Base-by-base conservation (phyloP, 2,888 invertebrate genomes). In the Patella pellucida region DNA sequence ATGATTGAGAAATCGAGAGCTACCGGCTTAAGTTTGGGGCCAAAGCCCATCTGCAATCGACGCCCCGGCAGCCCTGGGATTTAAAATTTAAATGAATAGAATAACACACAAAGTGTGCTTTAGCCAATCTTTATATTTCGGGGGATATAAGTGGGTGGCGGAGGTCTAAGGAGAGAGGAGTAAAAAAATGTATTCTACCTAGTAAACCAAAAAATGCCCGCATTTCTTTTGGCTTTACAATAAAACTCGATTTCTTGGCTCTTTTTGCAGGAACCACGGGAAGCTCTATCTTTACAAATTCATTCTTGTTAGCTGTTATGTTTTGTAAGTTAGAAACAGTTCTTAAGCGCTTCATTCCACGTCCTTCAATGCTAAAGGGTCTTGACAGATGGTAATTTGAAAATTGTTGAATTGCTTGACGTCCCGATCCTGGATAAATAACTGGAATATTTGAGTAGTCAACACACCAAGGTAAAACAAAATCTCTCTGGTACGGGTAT, bases 171-270 rank as follows among this genome's bases (percentile, higher is more conserved):
- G 41, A 41, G 9, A 41, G 41, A 9, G 7, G 41, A 41, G 4
- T 41, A 9, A 41, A 41, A n/a, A 41, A 41, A 7, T 41, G 9
- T 41, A 41, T 41, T 74, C 69, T 81, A 87, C 88, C 86, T 56
- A 86, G 72, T 31, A 88, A 82, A 27, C 82, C 79, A 75, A 89
- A 89, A 79, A 85, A 89, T 68, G 84, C 83, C 76, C 82, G 83
- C 87, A 88, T 88, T 80, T 89, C 89, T 75, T 84, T 87, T 69
- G 83, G 81, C 76, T 81, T 83, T 3, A 87, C 86, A 68, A 85
- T 77, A 78, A 85, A 85, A 67, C 81, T 77, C 5, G 78, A 77
- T 16, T 71, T 72, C 23, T 71, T 73, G 23, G 71, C 68, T 71
- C 72, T 76, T 56, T 76, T 76, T 27, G 69, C 74, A 67, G 74